These are phyloP conservation scores for Equus przewalskii DNA, from an alignment of 2,113 vertebrate genomes.

Conservation along the genomic window DNA sequence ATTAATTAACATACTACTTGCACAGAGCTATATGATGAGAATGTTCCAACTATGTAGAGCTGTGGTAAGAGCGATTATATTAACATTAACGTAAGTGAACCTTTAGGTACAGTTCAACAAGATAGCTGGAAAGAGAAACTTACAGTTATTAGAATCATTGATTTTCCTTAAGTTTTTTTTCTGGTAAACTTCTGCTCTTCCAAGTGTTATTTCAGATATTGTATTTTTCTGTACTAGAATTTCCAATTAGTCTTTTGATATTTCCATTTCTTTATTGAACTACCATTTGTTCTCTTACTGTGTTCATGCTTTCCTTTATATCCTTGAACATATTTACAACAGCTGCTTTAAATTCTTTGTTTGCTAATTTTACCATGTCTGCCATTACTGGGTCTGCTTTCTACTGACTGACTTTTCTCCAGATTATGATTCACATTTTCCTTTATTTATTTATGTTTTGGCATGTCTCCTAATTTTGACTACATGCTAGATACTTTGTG, in stretches of 20 bases:
- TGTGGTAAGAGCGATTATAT: background rate
- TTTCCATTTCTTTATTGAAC: background rate
- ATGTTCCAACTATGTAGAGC: background rate
- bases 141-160: background rate
- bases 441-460: background rate
- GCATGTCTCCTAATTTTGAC: background rate
- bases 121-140: background rate
- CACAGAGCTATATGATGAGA: background rate
- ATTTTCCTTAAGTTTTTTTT: background rate
- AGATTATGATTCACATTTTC: background rate
- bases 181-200: background rate
- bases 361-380: background rate
- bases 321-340: background rate
- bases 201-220: background rate
- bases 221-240: background rate
- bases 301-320: background rate
- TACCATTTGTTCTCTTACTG: background rate
- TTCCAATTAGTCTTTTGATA: background rate
- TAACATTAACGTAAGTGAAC: background rate
- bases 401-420: background rate
- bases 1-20: background rate
- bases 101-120: background rate
- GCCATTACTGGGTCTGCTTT: background rate
- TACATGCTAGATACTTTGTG: background rate
- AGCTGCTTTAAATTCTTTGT: background rate